phyloP scores from a whole-genome alignment of 2,888 invertebrate genomes.

The Cryptus viduatorius region DNA sequence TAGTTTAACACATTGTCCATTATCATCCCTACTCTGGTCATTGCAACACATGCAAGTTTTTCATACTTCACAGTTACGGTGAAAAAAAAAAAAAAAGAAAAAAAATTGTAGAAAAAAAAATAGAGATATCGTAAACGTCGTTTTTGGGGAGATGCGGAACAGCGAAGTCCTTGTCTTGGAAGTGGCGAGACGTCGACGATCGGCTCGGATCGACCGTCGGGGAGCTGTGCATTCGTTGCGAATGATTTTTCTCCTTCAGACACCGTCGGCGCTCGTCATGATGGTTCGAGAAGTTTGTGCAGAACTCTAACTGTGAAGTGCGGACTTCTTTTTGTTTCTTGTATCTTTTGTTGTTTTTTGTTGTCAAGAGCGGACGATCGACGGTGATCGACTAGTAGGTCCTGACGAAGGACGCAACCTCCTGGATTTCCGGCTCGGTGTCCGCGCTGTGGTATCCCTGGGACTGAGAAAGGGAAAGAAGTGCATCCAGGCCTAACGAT shows the following conservation, averaged over 20 bases:
- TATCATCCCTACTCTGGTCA: constrained; percentile 26
- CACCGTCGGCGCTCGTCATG: not conserved
- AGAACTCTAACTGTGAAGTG: constrained; percentile 39
- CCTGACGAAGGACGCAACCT: constrained; percentile 79
- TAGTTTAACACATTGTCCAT: constrained; percentile 42
- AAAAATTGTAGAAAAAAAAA: not conserved
- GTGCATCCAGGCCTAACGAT: constrained; percentile 82
- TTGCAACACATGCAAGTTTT: constrained; percentile 26
- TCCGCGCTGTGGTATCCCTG: constrained; percentile 82
- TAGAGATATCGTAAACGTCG: not conserved
- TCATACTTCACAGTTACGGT: constrained; percentile 7
- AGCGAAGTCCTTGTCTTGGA: constrained; percentile 40
- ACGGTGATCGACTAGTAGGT: constrained; percentile 75
- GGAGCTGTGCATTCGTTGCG: constrained; percentile 17
- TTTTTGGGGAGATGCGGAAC: not conserved
- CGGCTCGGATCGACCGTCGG: constrained; percentile 25
- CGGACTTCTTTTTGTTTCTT: not conserved
- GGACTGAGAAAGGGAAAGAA: constrained; percentile 82
- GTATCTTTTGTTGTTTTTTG: not conserved
- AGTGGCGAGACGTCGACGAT: constrained; percentile 15
- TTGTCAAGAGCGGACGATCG: not conserved
- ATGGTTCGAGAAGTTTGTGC: constrained; percentile 47
- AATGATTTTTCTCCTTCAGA: constrained; percentile 15
- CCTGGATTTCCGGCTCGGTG: constrained; percentile 80
- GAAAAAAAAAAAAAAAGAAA: constrained; percentile 2